Conservation (phyloP, 2,113 vertebrate species). For the Tenebrosternarchus preto region DNA sequence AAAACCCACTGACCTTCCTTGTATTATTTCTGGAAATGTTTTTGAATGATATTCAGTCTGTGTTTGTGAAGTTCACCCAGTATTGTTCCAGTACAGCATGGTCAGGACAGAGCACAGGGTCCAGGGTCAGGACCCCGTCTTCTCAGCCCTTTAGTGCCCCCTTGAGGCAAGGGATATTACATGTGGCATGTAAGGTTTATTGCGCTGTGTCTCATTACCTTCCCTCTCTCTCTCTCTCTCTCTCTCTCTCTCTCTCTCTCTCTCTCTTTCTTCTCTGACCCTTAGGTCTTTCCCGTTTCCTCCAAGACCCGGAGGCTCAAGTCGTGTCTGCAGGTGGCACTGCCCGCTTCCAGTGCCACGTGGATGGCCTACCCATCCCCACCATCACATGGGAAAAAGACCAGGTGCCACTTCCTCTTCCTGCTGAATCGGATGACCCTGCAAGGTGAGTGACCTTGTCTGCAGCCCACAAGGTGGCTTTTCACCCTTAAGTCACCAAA, state of each 20-base stretch:
- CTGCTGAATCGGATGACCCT: conserved; percentile 41
- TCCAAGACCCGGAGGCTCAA: conserved; percentile 83
- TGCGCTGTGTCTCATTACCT: not conserved
- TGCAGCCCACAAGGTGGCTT: not conserved
- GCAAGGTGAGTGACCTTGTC: conserved; percentile 75
- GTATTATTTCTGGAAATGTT: not conserved
- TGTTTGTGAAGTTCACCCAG: not conserved
- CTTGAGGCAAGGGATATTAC: conserved; percentile 16
- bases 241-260: conserved; percentile 4
- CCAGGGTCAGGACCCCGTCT: conserved; percentile 62
- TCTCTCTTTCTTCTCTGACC: conserved; percentile 3
- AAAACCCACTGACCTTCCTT: not conserved
- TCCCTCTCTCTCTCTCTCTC: not conserved
- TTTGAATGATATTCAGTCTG: not conserved
- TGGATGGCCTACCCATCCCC: conserved; percentile 86
- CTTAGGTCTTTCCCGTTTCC: conserved; percentile 83
- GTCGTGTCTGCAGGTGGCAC: conserved; percentile 78
- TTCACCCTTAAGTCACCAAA: not conserved
- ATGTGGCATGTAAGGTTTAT: conserved; percentile 37
- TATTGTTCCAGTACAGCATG: conserved; percentile 30
- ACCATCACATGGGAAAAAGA: conserved; percentile 92
- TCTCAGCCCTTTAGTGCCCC: conserved; percentile 57
- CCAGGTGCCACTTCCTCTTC: conserved; percentile 70
- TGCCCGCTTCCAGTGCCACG: conserved; percentile 87
- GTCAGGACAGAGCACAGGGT: conserved; percentile 11